Evolutionary conservation across 2,888 invertebrate genomes (phyloP).

Genomic region (Epinotia ramella): DNA sequence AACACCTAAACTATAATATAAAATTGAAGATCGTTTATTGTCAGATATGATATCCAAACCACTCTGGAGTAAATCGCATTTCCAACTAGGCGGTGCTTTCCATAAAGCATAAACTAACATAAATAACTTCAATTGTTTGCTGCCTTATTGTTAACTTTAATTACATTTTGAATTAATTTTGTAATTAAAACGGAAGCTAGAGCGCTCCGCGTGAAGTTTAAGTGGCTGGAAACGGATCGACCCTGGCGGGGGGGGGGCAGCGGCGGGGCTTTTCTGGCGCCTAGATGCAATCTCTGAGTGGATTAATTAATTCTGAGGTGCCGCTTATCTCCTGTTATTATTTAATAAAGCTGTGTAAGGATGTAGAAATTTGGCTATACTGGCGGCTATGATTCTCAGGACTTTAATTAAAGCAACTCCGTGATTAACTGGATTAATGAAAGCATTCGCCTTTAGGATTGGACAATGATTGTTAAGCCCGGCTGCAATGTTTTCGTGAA

Average conservation of each 20-base stretch:
- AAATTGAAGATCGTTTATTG: slow-evolving; percentile 8
- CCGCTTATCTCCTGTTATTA: slow-evolving; percentile 84
- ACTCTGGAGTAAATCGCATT: slow-evolving; percentile 66
- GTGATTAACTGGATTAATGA: slow-evolving; percentile 28
- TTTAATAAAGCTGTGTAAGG: slow-evolving; percentile 82
- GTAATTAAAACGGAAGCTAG: slow-evolving; percentile 87
- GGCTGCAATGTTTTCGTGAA: neutral
- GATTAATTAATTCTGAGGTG: slow-evolving; percentile 86
- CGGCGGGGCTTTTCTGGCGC: slow-evolving; percentile 63
- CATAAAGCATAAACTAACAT: slow-evolving; percentile 85
- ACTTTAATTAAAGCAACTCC: slow-evolving; percentile 34
- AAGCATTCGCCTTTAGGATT: neutral
- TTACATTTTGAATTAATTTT: slow-evolving; percentile 87
- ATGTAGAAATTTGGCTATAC: slow-evolving; percentile 71
- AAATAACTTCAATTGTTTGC: slow-evolving; percentile 86
- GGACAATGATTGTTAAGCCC: neutral
- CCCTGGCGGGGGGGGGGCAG: slow-evolving; percentile 61
- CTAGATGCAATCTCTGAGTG: slow-evolving; percentile 85
- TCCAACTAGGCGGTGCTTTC: slow-evolving; percentile 67
- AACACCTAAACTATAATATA: neutral
- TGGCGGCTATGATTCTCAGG: slow-evolving; percentile 50
- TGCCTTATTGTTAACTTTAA: slow-evolving; percentile 86
- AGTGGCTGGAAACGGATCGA: slow-evolving; percentile 85
- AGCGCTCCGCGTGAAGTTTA: slow-evolving; percentile 85
- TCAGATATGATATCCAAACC: slow-evolving; percentile 36